Evolutionary conservation across 2,113 vertebrate genomes (phyloP), one percentile per base, ranked within the genome.

Genomic region (Chamaetylas fuelleborni): DNA sequence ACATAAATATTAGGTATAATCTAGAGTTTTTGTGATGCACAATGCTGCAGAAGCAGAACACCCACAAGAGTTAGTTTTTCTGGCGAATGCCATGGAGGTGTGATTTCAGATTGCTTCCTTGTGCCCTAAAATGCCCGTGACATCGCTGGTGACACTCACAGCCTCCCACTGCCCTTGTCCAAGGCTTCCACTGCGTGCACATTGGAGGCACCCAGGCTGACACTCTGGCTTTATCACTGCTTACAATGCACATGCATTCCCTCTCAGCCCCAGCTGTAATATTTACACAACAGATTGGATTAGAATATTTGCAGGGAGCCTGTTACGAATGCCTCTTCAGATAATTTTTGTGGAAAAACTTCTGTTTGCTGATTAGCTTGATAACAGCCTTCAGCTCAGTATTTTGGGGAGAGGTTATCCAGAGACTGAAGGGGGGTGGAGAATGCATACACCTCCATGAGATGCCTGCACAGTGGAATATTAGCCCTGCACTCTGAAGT

Each of bases 281-380:
- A 96, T 97, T 95, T 95, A 89, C 91, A 95, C 88, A 89, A 92
- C 48, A 92, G 94, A 94, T 93, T 95, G 94, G 31, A 92, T 86
- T 95, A 90, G 47, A 90, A 64, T 61, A 74, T 86, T 94, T 89
- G 60, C 76, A 62, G 76, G 64, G 38, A 94, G 76, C 56, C 45
- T 45, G 56, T 62, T 92, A 88, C 64, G 91, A 95, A 95, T 92
- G 87, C 38, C 25, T 84, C 81, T 82, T 92, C 81, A 76, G 62
- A 66, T 87, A 90, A 89, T 92, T 95, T 91, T 85, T 84, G 65
- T 76, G 86, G 40, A 69, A 92, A 95, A 95, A 77, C 26, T 88
- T 91, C 24, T 74, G 53, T 82, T 86, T 95, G 78, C 42, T 62
- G 78, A 83, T 87, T 73, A 90, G 70, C 34, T 82, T 57, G 67